Evolutionary conservation across 2,113 vertebrate species (phyloP), one percentile per base, ranked within the genome.

Genomic region (Conger conger): DNA sequence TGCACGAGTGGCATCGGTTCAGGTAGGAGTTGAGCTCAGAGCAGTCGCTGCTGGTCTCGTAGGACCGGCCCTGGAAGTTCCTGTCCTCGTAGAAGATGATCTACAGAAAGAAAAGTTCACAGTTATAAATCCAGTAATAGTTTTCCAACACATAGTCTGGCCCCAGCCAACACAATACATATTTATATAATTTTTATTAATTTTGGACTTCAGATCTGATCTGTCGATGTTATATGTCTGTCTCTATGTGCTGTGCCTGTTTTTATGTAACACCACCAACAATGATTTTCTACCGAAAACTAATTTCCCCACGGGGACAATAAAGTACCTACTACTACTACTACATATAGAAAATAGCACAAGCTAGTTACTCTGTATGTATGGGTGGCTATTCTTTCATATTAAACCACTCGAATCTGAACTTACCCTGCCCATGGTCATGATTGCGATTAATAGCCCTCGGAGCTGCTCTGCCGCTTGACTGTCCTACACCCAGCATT

Each of bases 1-100:
- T 88, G 86, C 89, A 90, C 33, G 91, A 94, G 89, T 87, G 92
- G 90, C 92, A 94, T 90, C 73, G 18, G 91, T 42, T 94, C 85
- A 94, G 85, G 85, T 94, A 91, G 85, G 87, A 50, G 77, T 83
- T 83, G 84, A 94, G 87, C 79, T 95, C 93, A 15, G 91, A 5
- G 83, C 90, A 88, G 88, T 95, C 91, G 17, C 89, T 90, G 86
- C 88, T 91, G 87, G 87, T 90, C 78, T 93, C 92, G 33, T 84
- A 88, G 73, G 33, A 92, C 86, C 90, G 92, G 54, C 92, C 92
- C 63, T 92, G 90, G 85, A 93, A 93, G 87, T 92, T 90, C 76
- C 79, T 87, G 11, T 93, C 91, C 83, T 92, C 90, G 36, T 88
- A 93, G 86, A 92, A 89, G 42, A 79, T 90, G 73, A 92, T 90